Percentiles rank a stretch among this genome's conserved stretches.
Evolutionary conservation across 2,797 vertebrate genomes (phyloP).

Genomic region (Sebastiscus albofasciatus): DNA sequence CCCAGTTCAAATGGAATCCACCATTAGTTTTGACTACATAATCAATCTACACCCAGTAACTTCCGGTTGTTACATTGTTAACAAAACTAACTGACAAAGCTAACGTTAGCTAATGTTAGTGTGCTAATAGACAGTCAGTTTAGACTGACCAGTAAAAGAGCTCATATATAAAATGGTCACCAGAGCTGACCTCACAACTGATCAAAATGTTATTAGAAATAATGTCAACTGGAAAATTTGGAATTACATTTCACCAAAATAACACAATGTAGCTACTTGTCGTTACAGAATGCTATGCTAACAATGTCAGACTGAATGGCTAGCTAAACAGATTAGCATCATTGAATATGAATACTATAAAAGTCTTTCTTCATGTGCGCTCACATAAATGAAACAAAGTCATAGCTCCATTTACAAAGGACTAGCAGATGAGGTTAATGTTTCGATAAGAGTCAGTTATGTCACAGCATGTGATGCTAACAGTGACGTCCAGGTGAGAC

Average conservation of each 20-base stretch:
- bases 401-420: background rate
- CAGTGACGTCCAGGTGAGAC: background rate
- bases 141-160: no score
- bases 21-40: no score
- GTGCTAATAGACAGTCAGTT: background rate
- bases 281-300: background rate
- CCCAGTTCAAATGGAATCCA: background rate
- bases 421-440: background rate
- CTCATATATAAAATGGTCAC: background rate
- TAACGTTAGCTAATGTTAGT: background rate
- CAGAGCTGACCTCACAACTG: background rate
- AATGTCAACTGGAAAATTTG: background rate
- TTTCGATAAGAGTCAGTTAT: background rate
- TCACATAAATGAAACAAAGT: background rate
- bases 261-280: background rate
- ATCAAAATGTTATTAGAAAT: background rate
- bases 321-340: background rate
- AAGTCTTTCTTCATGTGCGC: background rate
- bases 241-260: background rate
- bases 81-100: background rate
- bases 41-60: background rate
- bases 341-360: background rate
- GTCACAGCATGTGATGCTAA: background rate
- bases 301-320: background rate
- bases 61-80: background rate